Evolutionary conservation across 2,113 vertebrate species (phyloP), one percentile per base, ranked within the genome.

Genomic region (Neolamprologus modestus): DNA sequence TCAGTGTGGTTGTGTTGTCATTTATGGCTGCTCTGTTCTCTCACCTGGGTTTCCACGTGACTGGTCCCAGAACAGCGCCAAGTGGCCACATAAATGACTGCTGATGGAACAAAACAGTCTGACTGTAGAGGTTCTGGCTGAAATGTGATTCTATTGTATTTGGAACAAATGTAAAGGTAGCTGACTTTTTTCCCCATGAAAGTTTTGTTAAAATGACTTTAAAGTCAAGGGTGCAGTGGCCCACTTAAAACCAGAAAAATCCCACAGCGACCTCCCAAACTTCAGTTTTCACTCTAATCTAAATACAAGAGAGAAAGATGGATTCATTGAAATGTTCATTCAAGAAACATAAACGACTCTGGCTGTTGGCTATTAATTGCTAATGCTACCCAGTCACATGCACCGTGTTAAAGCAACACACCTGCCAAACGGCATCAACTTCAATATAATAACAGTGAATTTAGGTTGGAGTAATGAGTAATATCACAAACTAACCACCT

Each of bases 11-110:
- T 42, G 7, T 24, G 35, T 24, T 71, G 12, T 71, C 37, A 71
- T 71, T 42, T 14, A 71, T 24, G n/a, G n/a, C n/a, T 42, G 37
- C 66, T 71, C 37, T 42, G 66, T 42, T 24, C n/a, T 42, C 37
- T 42, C n/a, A 71, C 66, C 8, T 73, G 13, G 14, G 3, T 73
- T 73, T 45, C 37, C 13, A 42, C 0, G 0, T 73, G 68, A 73
- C 8, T 0, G 40, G 5, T 73, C 6, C 40, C 21, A 47, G 68
- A 28, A 17, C 68, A 73, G 40, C 16, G 0, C 5, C 8, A 76
- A 26, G 68, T 26, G 2, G 68, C 68, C 40, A 47, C 13, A 71
- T 71, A 71, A 71, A 71, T 68, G 33, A 21, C 63, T 40, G 63
- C 3, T 21, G 63, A 24, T 68, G 35, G 33, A 68, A 68, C 37